Percentiles rank a stretch among this genome's conserved stretches.
Conservation (phyloP, 2,797 vertebrate species). For the Acanthornis magna region DNA sequence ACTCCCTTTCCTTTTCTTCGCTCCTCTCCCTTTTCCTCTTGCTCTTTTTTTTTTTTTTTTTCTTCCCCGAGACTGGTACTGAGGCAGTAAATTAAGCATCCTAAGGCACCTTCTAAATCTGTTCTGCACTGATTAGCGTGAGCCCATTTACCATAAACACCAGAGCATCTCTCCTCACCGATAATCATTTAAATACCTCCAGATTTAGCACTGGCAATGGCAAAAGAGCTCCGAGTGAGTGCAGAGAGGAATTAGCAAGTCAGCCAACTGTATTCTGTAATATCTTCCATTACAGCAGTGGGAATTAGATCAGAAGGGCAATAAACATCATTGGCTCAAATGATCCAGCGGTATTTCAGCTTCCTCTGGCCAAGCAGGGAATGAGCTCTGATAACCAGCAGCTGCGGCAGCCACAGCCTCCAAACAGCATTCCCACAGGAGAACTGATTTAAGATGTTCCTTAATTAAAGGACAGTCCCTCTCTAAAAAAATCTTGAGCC, state of each 20-base stretch:
- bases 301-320: conserved; percentile 59
- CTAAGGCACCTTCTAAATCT: conserved; percentile 67
- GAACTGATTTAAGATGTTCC: conserved; percentile 15
- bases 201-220: conserved; percentile 46
- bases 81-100: conserved; percentile 68
- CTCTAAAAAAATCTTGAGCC: background rate
- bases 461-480: conserved; percentile 60
- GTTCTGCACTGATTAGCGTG: conserved; percentile 71
- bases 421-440: background rate
- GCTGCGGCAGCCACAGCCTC: background rate
- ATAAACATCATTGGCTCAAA: conserved; percentile 61
- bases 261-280: conserved; percentile 51
- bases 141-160: conserved; percentile 57
- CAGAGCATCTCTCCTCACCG: conserved; percentile 37
- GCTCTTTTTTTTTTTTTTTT: background rate
- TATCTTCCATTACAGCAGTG: conserved; percentile 54
- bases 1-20: background rate
- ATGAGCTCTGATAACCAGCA: conserved; percentile 48
- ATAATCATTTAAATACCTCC: conserved; percentile 66
- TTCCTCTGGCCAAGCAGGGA: conserved; percentile 38
- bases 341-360: conserved; percentile 45
- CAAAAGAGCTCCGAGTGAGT: conserved; percentile 21
- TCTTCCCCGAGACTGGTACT: background rate
- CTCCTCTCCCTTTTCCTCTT: background rate
- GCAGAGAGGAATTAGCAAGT: conserved; percentile 54